Percentiles rank a stretch among this genome's conserved stretches.
Conservation (phyloP, 1,140 invertebrate species). For the Agrypnia vestita region DNA sequence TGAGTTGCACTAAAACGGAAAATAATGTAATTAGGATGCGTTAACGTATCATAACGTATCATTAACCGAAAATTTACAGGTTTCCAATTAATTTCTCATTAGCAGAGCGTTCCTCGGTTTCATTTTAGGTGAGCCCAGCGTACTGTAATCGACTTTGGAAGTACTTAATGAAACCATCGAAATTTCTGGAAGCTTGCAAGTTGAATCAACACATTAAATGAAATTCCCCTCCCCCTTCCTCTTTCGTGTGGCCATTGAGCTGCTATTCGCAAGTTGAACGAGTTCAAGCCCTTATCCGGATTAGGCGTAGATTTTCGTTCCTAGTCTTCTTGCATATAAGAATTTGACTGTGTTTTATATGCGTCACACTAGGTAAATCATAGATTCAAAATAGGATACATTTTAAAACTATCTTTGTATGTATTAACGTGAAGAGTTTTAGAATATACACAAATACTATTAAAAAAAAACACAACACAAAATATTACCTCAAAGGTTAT, state of each 20-base stretch:
- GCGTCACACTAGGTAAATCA: too few species aligned
- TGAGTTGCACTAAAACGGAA: too few species aligned
- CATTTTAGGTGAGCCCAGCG: constrained; percentile 25
- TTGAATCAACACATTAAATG: constrained; percentile 57
- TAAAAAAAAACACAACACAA: too few species aligned
- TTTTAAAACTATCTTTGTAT: too few species aligned
- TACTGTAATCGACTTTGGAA: constrained; percentile 53
- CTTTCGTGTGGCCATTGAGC: constrained; percentile 20
- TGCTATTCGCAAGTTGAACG: constrained; percentile 38
- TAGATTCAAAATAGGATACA: too few species aligned
- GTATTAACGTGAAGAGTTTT: too few species aligned
- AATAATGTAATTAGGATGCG: too few species aligned
- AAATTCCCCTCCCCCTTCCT: constrained; percentile 32
- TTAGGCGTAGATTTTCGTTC: constrained; percentile 28
- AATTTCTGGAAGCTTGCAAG: constrained; percentile 42
- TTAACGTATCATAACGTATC: too few species aligned
- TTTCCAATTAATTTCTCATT: constrained; percentile 29
- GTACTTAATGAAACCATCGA: constrained; percentile 56
- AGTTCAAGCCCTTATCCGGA: constrained; percentile 48
- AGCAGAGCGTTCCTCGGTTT: constrained; percentile 11
- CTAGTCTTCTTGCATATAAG: too few species aligned
- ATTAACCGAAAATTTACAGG: background rate
- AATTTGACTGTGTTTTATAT: too few species aligned
- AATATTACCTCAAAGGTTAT: too few species aligned
- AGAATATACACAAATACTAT: too few species aligned